Evolutionary conservation across 1,140 invertebrate genomes (phyloP).

Genomic region (Bombyx mori): DNA sequence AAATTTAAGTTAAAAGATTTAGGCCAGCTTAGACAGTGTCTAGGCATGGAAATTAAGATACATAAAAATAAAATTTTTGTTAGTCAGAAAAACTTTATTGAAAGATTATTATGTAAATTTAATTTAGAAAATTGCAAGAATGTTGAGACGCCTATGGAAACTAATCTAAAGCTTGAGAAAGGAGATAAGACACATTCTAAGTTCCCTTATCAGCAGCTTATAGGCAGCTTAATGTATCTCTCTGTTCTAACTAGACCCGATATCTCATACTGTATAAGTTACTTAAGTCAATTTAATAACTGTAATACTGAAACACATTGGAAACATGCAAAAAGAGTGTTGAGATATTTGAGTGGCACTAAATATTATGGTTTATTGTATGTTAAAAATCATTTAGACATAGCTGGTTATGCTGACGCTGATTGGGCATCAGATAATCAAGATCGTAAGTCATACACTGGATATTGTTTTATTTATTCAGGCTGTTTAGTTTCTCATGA

Average conservation of each 20-base stretch:
- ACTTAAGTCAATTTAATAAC: slow-evolving; percentile 14
- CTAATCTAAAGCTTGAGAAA: slow-evolving; percentile 8
- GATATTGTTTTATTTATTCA: slow-evolving; percentile 17
- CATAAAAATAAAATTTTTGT: background rate
- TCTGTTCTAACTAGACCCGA: slow-evolving; percentile 10
- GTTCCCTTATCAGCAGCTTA: slow-evolving; percentile 10
- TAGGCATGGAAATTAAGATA: slow-evolving; percentile 8
- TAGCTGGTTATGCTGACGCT: slow-evolving; percentile 15
- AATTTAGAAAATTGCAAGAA: slow-evolving; percentile 9
- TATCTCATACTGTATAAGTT: slow-evolving; percentile 9
- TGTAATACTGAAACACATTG: slow-evolving; percentile 9
- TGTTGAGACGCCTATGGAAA: slow-evolving; percentile 10
- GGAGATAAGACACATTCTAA: slow-evolving; percentile 1
- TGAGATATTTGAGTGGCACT: slow-evolving; percentile 15
- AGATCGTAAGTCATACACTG: slow-evolving; percentile 18
- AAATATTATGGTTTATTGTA: slow-evolving; percentile 14
- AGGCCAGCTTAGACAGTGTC: slow-evolving; percentile 8
- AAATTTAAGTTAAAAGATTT: slow-evolving; percentile 12
- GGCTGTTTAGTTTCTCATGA: slow-evolving; percentile 13
- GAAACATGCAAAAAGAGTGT: slow-evolving; percentile 13
- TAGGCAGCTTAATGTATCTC: slow-evolving; percentile 8
- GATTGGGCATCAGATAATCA: slow-evolving; percentile 14
- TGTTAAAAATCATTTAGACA: slow-evolving; percentile 14
- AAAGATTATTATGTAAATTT: slow-evolving; percentile 9
- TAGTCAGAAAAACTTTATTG: slow-evolving; percentile 9